These are phyloP conservation scores for Stictonetta naevosa DNA, from an alignment of 2,113 vertebrate species.

Conservation along the genomic window DNA sequence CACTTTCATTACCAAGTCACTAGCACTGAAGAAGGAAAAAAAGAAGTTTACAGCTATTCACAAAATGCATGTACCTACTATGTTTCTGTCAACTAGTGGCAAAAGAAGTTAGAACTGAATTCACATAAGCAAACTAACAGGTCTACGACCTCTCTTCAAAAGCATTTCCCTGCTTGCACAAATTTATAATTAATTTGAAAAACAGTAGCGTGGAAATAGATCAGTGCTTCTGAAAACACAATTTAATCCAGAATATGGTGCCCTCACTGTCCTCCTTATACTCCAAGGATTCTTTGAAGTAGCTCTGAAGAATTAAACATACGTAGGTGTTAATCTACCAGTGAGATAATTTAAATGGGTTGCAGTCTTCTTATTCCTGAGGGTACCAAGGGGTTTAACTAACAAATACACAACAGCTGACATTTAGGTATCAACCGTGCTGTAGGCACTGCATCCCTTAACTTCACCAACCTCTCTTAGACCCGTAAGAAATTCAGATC, in stretches of 20 bases:
- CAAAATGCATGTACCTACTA: neutral
- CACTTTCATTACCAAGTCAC: slow-evolving; percentile 97
- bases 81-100: neutral
- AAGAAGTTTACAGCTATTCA: neutral
- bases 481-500: neutral
- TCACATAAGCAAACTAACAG: neutral
- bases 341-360: neutral
- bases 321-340: neutral
- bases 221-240: neutral
- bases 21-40: slow-evolving; percentile 81
- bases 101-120: neutral
- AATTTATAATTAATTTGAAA: neutral
- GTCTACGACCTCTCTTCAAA: neutral
- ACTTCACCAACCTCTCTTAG: neutral
- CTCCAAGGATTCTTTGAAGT: neutral
- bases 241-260: neutral
- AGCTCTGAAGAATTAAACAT: neutral
- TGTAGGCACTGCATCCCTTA: neutral
- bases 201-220: neutral
- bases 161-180: neutral
- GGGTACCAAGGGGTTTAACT: neutral
- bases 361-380: neutral
- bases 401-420: neutral
- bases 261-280: neutral
- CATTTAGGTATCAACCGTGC: neutral